Conservation (phyloP, 35 echinoderm and acorn worm genomes). For the Nesometra sesokonis region DNA sequence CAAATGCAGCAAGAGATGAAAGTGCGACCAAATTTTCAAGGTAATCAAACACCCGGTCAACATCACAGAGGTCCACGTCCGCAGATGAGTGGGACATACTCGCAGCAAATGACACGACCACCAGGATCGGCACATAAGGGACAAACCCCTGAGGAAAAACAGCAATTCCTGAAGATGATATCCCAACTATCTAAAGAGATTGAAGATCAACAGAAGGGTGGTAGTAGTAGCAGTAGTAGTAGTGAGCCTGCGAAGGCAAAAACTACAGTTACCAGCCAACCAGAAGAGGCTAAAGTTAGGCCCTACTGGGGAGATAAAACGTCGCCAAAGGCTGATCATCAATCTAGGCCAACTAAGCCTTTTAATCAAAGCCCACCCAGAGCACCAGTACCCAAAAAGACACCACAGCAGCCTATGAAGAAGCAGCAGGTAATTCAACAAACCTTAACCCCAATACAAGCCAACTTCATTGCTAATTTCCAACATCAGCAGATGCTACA, state of each 20-base stretch:
- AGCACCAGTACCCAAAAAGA: background rate
- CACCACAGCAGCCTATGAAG: background rate
- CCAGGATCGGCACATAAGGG: background rate
- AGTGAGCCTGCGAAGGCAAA: background rate
- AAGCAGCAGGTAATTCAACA: background rate
- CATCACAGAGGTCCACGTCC: background rate
- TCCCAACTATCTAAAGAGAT: background rate
- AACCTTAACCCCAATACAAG: background rate
- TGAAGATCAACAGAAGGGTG: background rate
- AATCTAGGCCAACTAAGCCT: background rate
- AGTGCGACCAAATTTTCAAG: background rate
- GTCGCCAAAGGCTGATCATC: background rate
- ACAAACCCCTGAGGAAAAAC: background rate
- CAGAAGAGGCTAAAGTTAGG: background rate
- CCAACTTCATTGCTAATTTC: background rate
- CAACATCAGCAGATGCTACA: background rate
- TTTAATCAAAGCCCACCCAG: background rate
- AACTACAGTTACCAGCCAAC: background rate
- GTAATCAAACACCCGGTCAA: background rate
- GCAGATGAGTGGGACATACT: background rate
- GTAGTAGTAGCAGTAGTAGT: too few relatives aligned
- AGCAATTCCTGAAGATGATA: background rate
- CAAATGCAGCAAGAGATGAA: background rate
- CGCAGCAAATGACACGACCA: background rate
- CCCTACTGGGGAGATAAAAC: background rate